These are phyloP conservation scores for Drosophila histrio DNA, from an alignment of 2,888 invertebrate species.

Conservation along the genomic window DNA sequence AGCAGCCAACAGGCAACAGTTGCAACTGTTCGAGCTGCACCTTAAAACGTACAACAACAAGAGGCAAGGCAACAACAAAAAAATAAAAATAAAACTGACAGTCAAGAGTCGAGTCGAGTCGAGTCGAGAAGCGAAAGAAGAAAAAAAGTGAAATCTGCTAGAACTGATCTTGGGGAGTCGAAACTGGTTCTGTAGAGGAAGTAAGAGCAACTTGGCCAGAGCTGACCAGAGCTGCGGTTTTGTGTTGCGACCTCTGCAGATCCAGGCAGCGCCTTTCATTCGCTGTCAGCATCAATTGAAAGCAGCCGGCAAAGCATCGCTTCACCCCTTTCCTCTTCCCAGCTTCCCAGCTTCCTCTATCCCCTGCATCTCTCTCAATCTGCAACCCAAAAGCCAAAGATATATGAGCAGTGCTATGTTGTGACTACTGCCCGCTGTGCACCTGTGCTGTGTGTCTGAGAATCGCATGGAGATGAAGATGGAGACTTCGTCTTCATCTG, in stretches of 20 bases:
- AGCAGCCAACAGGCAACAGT: constrained; percentile 72
- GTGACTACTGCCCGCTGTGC: constrained; percentile 77
- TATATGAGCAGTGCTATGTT: constrained; percentile 73
- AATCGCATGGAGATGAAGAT: constrained; percentile 24
- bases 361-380: background rate
- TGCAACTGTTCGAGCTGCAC: constrained; percentile 77
- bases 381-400: constrained; percentile 38
- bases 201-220: constrained; percentile 35
- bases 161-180: constrained; percentile 78
- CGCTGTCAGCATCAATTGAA: constrained; percentile 79
- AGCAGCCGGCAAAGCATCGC: constrained; percentile 49
- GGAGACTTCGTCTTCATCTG: constrained; percentile 34
- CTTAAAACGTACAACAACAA: constrained; percentile 51
- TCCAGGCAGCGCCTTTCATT: constrained; percentile 69
- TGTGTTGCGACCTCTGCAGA: constrained; percentile 46
- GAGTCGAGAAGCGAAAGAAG: constrained; percentile 12
- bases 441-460: constrained; percentile 65
- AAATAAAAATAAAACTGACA: constrained; percentile 46
- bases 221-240: constrained; percentile 27
- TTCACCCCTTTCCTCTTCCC: background rate
- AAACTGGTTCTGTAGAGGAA: constrained; percentile 72
- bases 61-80: too few species aligned
- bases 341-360: background rate
- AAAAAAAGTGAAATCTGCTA: constrained; percentile 79
- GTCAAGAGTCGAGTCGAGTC: constrained; percentile 41